Base-by-base conservation (phyloP, 2,797 vertebrate genomes). In the Neostethus bicornis region DNA sequence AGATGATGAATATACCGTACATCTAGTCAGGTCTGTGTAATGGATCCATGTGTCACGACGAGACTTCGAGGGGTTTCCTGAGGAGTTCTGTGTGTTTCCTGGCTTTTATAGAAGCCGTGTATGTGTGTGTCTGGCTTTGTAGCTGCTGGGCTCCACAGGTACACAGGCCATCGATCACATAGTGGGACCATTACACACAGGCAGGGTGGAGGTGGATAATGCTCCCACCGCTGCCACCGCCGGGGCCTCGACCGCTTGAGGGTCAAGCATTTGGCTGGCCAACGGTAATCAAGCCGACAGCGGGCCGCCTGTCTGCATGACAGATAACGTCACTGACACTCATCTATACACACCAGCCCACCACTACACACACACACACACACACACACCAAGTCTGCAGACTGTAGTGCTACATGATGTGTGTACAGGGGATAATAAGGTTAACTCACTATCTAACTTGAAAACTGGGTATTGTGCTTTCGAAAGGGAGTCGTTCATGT, bases 131-230 rank as follows among this genome's bases (percentile, higher is more conserved):
- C 19, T 69, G 65, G 28, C 49, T 80, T 52, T 58, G 61, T 61
- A 48, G 70, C 74, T 72, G 77, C 72, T 37, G 77, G 75, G 77
- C 79, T 81, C 78, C 81, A 82, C 85, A 86, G 82, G 85, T 86
- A 77, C 72, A 76, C 73, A 73, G 75, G 76, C 85, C 87, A 89
- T 89, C 87, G 85, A 90, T 90, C 85, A 87, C 77, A 55, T 59
- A 37, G 66, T 9, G 67, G 41, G 61, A 77, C 85, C 86, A 86
- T 88, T 85, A 88, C 66, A 89, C 77, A 73, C 83, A 78, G 85
- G 79, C 83, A 72, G 85, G 79, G 77, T 72, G 83, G 79, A 77
- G 84, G 83, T 83, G 80, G 88, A 80, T 85, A 85, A 85, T 75
- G 85, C 81, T 79, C 75, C 79, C 83, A 66, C 72, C 29, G 80